These are phyloP conservation scores for Beris morrisii DNA, from an alignment of 2,888 invertebrate species.

Conservation along the genomic window DNA sequence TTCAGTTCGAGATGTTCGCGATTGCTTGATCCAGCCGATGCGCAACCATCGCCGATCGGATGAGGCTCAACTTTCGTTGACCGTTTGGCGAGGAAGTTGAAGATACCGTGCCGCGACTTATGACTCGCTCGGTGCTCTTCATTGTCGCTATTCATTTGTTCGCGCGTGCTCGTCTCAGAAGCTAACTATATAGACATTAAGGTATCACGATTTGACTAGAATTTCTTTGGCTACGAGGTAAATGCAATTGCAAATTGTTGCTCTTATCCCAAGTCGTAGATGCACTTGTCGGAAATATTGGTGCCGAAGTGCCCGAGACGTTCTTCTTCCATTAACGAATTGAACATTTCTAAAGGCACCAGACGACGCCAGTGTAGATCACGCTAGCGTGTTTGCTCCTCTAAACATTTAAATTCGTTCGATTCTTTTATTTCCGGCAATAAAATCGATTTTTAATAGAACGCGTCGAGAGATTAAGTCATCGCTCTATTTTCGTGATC, in stretches of 20 bases:
- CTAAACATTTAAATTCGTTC: no score
- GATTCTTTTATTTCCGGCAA: no score
- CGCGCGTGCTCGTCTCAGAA: background rate
- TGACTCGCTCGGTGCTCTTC: slow-evolving; percentile 9
- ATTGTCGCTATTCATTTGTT: slow-evolving; percentile 16
- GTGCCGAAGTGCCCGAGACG: background rate
- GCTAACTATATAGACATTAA: slow-evolving; percentile 14
- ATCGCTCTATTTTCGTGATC: background rate
- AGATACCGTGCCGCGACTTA: slow-evolving; percentile 29
- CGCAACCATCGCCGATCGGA: slow-evolving; percentile 42
- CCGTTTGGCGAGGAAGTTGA: slow-evolving; percentile 51
- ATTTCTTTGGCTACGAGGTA: slow-evolving; percentile 8
- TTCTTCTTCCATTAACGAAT: background rate
- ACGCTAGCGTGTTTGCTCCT: background rate
- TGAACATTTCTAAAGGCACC: slow-evolving; percentile 7
- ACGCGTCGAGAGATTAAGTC: background rate
- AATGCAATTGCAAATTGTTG: background rate
- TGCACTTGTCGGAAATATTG: background rate
- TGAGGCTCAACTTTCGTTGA: slow-evolving; percentile 56
- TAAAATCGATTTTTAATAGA: slow-evolving; percentile 20
- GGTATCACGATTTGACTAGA: slow-evolving; percentile 31
- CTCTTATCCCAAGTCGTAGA: slow-evolving; percentile 16
- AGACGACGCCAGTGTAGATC: background rate
- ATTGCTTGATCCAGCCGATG: slow-evolving; percentile 35
- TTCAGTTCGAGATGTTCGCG: slow-evolving; percentile 19